A percentile compares a stretch with the other conserved stretches of the same genome.
Evolutionary conservation across 2,888 invertebrate species (phyloP).

Genomic region (Drosophila suboccidentalis): DNA sequence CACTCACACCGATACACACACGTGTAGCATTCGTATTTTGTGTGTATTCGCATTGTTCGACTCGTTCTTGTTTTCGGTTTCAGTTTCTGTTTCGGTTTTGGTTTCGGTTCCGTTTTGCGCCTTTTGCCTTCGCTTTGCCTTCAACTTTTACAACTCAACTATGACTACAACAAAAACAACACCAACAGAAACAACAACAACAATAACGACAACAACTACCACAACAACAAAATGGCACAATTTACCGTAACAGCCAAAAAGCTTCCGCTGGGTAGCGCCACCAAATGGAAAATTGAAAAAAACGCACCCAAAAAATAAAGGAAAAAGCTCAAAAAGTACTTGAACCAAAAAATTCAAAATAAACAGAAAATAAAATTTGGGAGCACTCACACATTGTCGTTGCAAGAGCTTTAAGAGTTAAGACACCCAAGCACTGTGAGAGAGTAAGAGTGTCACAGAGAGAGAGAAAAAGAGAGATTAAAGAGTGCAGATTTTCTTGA

Average conservation of each 20-base stretch:
- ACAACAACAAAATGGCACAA: constrained; percentile 30
- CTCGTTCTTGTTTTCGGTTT: constrained; percentile 55
- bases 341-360: constrained; percentile 4
- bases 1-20: constrained; percentile 3
- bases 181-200: not conserved
- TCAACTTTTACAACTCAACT: constrained; percentile 35
- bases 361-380: constrained; percentile 4
- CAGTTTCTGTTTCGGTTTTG: constrained; percentile 36
- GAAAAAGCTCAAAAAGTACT: constrained; percentile 10
- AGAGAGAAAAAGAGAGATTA: not conserved
- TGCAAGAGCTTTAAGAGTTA: constrained; percentile 20
- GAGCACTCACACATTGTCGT: constrained; percentile 2
- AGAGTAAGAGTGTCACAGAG: not conserved
- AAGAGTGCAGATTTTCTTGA: not conserved
- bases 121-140: constrained; percentile 45
- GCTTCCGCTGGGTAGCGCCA: constrained; percentile 75
- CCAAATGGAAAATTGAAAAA: constrained; percentile 28
- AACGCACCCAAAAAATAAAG: constrained; percentile 6
- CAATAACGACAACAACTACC: not conserved
- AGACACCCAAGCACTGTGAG: not conserved
- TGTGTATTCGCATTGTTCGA: constrained; percentile 53
- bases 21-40: constrained; percentile 39
- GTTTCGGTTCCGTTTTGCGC: constrained; percentile 46
- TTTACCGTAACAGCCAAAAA: constrained; percentile 46
- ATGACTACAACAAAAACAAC: constrained; percentile 4